Evolutionary conservation across 2,113 vertebrate genomes (phyloP).

Genomic region (Rhynchomys soricoides): DNA sequence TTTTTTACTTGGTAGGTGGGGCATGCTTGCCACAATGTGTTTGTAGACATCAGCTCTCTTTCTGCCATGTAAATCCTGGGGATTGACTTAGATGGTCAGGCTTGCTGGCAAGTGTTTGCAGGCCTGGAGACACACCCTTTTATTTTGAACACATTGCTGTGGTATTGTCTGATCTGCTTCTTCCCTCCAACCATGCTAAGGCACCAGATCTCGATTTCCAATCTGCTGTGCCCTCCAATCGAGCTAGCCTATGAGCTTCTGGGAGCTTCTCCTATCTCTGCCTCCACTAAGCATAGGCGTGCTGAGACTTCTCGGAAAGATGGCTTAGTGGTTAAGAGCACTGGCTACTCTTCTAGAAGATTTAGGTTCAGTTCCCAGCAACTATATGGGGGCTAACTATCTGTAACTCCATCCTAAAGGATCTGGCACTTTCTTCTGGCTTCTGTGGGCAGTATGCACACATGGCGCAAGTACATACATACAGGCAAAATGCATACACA

Average conservation of each 20-base stretch:
- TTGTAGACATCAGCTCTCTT: neutral
- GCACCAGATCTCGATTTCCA: neutral
- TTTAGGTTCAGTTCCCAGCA: neutral
- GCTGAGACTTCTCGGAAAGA: neutral
- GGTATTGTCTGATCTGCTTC: neutral
- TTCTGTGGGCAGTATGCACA: neutral
- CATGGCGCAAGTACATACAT: neutral
- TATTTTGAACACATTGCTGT: neutral
- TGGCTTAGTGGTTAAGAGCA: neutral
- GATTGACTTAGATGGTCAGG: neutral
- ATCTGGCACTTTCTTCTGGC: neutral
- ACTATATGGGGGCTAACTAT: neutral
- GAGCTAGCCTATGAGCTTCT: neutral
- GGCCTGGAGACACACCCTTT: neutral
- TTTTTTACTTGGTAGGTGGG: neutral
- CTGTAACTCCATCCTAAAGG: too few species aligned
- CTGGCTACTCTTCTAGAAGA: neutral
- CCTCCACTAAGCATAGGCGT: neutral
- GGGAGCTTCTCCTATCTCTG: neutral
- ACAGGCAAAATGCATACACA: neutral
- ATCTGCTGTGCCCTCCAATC: too few species aligned
- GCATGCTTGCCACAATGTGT: neutral
- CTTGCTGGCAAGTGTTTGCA: neutral
- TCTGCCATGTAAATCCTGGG: too few species aligned
- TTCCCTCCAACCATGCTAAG: neutral